These are phyloP conservation scores for Seriola rivoliana DNA, from an alignment of 2,113 vertebrate genomes.

Conservation along the genomic window DNA sequence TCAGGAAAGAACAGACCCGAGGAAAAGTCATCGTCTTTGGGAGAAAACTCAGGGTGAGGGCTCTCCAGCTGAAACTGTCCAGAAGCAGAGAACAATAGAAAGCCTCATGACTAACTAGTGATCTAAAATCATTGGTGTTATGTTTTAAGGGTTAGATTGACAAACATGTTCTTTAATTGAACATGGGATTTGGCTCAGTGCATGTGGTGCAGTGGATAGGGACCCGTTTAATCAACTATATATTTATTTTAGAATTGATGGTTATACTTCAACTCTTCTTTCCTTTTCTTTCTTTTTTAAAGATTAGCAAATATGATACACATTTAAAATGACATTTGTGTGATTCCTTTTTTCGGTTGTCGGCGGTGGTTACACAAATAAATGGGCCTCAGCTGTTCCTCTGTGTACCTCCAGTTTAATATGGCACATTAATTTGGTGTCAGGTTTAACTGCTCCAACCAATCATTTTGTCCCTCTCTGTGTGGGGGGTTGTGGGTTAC, in stretches of 20 bases:
- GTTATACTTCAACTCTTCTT: not conserved
- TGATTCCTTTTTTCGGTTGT: not conserved
- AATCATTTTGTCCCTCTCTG: no score
- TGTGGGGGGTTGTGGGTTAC: no score
- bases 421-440: no score
- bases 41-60: conserved; percentile 93
- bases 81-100: not conserved
- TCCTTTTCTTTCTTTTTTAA: no score
- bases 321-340: not conserved
- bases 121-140: not conserved
- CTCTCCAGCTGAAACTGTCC: not conserved
- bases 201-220: not conserved
- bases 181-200: not conserved
- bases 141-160: not conserved
- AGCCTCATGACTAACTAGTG: not conserved
- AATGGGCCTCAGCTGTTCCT: not conserved
- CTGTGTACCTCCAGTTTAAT: not conserved
- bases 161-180: not conserved
- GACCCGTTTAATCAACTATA: not conserved
- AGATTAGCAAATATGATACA: not conserved
- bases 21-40: conserved; percentile 97
- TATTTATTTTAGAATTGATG: not conserved
- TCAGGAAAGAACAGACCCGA: conserved; percentile 94
- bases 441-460: no score
- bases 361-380: no score